phyloP scores from a whole-genome alignment of 2,888 invertebrate species.

The Pardosa pseudoannulata region DNA sequence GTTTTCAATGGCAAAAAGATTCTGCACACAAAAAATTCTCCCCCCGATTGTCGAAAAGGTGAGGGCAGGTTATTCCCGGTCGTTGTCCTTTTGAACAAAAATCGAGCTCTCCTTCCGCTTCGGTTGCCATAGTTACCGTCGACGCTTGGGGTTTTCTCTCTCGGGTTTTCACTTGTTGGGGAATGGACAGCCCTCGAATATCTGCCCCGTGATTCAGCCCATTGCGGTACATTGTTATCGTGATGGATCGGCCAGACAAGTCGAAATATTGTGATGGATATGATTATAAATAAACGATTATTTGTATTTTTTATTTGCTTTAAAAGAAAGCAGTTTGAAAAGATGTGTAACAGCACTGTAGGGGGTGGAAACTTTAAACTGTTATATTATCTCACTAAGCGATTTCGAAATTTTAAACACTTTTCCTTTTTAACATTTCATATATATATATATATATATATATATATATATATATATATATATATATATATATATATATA shows the following conservation, averaged over 20 bases:
- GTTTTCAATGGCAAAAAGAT: constrained; percentile 62
- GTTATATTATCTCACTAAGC: too few species aligned
- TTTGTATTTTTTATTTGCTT: too few species aligned
- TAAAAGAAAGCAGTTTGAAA: too few species aligned
- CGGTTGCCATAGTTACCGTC: constrained; percentile 55
- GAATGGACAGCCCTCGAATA: not conserved
- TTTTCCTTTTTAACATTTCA: too few species aligned
- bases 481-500: too few species aligned
- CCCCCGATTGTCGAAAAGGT: constrained; percentile 36
- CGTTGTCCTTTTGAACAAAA: constrained; percentile 55
- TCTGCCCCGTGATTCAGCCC: not conserved
- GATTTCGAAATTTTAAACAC: too few species aligned
- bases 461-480: too few species aligned
- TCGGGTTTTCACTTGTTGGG: not conserved
- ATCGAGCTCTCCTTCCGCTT: constrained; percentile 38
- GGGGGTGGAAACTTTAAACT: too few species aligned
- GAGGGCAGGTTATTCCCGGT: constrained; percentile 66
- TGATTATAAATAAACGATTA: not conserved
- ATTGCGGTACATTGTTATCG: not conserved
- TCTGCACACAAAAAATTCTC: not conserved
- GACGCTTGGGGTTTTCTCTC: constrained; percentile 15
- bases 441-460: too few species aligned
- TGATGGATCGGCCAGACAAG: not conserved
- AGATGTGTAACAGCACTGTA: too few species aligned
- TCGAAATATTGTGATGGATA: not conserved